Base-by-base conservation (phyloP, 2,888 invertebrate species). In the Ophion slaviceki region DNA sequence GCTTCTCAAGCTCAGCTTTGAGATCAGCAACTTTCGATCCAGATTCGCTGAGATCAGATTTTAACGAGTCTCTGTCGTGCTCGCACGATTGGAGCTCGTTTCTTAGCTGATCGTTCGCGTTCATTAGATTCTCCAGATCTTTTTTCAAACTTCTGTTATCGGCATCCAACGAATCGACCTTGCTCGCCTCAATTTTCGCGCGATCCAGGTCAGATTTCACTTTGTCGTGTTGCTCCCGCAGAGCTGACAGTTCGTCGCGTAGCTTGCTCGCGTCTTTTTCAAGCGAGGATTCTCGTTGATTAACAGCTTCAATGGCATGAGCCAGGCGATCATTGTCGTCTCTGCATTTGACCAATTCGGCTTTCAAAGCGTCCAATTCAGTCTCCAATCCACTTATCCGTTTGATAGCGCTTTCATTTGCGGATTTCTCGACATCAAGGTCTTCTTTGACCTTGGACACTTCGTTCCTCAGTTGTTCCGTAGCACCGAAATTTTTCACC, bases 331-430 rank as follows among this genome's bases (percentile, higher is more conserved):
- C 85, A 74, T 83, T 75, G n/a, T 92, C 91, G 3, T 80, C 85
- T 74, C 82, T 88, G 14, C 72, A 79, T 1, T 86, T 86, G 0
- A 84, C 84, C 7, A 91, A 66, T n/a, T 91, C 90, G 11, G 7
- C 70, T 24, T 88, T 89, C 67, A 88, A 24, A 1, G 85, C 87
- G 0, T 76, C 77, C 1, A 88, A 32, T 67, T 90, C 89, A 4
- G 82, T 74, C 17, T 86, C 85, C 7, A 82, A 45, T 8, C 66
- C 77, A 2, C 24, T 57, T 8, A 57, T 74, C 10, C 80, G 28
- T 36, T 80, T 66, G 32, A 80, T 45, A 2, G 68, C 71, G 20
- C 66, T 72, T 61, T 87, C 85, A 53, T 84, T 91, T 2, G 83
- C 84, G 3, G 76, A 67, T 72, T 84, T 89, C 71, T 87, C 89